These are phyloP conservation scores for Sphenodon punctatus DNA, from an alignment of 2,797 vertebrate species.

Conservation along the genomic window DNA sequence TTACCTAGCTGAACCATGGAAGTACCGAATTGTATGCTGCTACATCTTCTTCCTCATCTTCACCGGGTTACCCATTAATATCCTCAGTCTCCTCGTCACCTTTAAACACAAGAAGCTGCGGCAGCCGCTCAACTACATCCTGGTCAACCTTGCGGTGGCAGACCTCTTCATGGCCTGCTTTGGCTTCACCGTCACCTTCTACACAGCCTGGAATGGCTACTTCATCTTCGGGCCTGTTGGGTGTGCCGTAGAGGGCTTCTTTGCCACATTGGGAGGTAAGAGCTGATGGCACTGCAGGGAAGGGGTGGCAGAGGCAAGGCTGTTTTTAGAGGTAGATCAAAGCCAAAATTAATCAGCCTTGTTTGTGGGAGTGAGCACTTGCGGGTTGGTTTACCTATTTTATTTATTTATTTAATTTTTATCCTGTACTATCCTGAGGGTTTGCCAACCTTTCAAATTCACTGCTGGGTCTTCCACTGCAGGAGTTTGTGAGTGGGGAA, in stretches of 20 bases:
- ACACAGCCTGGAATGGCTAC: slow-evolving; percentile 76
- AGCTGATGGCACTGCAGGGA: not conserved
- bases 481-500: no score
- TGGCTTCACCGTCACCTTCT: slow-evolving; percentile 83
- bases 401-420: no score
- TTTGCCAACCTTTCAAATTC: no score
- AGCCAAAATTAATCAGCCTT: no score
- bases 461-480: no score
- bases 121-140: slow-evolving; percentile 83
- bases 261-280: slow-evolving; percentile 81
- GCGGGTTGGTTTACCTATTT: no score
- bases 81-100: slow-evolving; percentile 79
- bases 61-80: slow-evolving; percentile 81
- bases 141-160: slow-evolving; percentile 83
- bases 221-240: slow-evolving; percentile 75
- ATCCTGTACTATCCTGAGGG: no score
- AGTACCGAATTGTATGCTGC: slow-evolving; percentile 69
- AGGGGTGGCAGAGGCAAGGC: not conserved
- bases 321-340: not conserved
- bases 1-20: slow-evolving; percentile 77
- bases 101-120: slow-evolving; percentile 84
- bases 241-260: slow-evolving; percentile 81
- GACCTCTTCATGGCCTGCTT: slow-evolving; percentile 81
- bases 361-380: no score
- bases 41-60: slow-evolving; percentile 85